These are phyloP conservation scores for Hirudinaria manillensis DNA, from an alignment of 2,888 invertebrate genomes.

Conservation along the genomic window DNA sequence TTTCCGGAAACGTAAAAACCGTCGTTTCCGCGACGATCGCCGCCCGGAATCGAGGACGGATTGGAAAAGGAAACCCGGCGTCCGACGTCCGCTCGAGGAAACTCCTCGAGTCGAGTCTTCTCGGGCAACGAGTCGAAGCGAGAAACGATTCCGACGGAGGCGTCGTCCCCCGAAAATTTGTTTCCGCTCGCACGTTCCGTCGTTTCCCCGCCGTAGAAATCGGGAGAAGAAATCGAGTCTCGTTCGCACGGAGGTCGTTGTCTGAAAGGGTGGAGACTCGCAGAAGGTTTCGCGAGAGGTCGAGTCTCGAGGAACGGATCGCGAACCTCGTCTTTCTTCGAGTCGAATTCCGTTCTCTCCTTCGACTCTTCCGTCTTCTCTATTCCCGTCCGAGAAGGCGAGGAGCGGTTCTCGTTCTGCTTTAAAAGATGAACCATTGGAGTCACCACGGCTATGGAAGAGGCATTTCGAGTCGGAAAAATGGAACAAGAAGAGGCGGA, in stretches of 20 bases:
- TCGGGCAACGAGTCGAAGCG: background rate
- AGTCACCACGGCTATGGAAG: constrained; percentile 33
- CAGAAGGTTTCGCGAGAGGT: constrained; percentile 8
- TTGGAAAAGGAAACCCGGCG: too few species aligned
- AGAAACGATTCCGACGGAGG: background rate
- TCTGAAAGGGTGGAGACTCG: constrained; percentile 19
- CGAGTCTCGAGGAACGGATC: background rate
- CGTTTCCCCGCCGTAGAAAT: constrained; percentile 6
- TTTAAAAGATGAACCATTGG: constrained; percentile 32
- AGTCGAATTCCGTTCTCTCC: background rate
- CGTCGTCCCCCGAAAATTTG: background rate
- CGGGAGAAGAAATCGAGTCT: background rate
- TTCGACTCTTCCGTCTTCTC: background rate
- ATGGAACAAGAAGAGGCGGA: background rate
- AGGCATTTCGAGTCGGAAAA: constrained; percentile 2
- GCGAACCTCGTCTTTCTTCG: background rate
- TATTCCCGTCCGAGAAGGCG: background rate
- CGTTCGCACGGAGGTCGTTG: background rate
- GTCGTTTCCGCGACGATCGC: too few species aligned
- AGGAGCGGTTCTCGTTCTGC: constrained; percentile 4
- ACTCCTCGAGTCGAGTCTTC: background rate
- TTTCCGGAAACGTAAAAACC: too few species aligned
- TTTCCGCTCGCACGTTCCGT: constrained; percentile 1
- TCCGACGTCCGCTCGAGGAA: too few species aligned
- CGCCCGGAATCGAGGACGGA: too few species aligned